Conservation (phyloP, 2,113 vertebrate genomes). For the Camelus dromedarius region DNA sequence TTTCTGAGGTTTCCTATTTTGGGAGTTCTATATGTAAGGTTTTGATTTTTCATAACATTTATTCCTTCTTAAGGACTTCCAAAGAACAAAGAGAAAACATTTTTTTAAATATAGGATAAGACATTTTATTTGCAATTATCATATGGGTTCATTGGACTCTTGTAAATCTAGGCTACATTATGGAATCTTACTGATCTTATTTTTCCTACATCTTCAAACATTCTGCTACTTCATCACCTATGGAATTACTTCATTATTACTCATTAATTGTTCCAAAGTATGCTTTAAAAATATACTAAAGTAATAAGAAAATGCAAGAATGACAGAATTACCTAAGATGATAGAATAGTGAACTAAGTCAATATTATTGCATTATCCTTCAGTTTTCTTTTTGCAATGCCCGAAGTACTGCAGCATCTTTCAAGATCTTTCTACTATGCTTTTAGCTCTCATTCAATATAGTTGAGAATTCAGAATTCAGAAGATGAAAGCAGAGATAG, state of each 20-base stretch:
- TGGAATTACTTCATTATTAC: background rate
- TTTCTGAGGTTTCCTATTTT: background rate
- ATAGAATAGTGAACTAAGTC: background rate
- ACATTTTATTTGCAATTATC: background rate
- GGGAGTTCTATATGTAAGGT: background rate
- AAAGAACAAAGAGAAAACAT: constrained; percentile 18
- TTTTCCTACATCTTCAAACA: background rate
- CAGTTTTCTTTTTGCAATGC: background rate
- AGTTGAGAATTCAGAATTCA: background rate
- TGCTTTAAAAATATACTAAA: background rate
- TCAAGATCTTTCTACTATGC: background rate
- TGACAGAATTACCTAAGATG: background rate
- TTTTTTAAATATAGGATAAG: background rate
- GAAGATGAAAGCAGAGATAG: constrained; percentile 21
- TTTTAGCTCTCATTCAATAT: background rate
- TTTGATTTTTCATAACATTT: background rate
- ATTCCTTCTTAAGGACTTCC: constrained; percentile 19
- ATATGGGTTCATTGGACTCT: background rate
- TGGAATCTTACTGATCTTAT: constrained; percentile 2
- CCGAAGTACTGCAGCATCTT: background rate
- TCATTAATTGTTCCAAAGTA: background rate
- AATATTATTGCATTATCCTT: background rate
- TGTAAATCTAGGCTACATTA: background rate
- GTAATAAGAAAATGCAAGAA: background rate
- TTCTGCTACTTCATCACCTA: constrained; percentile 4